Percentiles rank a stretch among this genome's conserved stretches.
These are phyloP conservation scores for Acipenser oxyrinchus DNA, from an alignment of 2,797 vertebrate genomes.

Conservation along the genomic window DNA sequence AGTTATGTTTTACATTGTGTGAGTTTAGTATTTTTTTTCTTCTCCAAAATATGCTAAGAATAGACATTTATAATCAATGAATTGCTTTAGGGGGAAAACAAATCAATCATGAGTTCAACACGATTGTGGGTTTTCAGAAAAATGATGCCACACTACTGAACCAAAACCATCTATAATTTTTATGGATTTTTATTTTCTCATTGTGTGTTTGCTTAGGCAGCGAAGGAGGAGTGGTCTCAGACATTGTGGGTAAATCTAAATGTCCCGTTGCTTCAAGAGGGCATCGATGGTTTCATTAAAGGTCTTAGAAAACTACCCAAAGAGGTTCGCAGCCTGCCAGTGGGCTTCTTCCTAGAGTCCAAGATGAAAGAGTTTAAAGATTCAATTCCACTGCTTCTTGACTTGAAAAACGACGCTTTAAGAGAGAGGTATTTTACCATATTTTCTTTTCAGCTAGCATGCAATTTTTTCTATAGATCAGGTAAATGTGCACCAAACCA, in stretches of 20 bases:
- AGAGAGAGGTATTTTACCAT: constrained; percentile 70
- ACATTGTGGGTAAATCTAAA: constrained; percentile 85
- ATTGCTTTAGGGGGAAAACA: too few relatives aligned
- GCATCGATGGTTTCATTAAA: constrained; percentile 73
- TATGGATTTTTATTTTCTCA: not conserved
- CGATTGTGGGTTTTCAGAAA: too few relatives aligned
- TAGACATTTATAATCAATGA: too few relatives aligned
- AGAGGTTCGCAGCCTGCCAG: constrained; percentile 59
- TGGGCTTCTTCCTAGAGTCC: constrained; percentile 68
- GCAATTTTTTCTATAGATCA: too few relatives aligned
- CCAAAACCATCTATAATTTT: too few relatives aligned
- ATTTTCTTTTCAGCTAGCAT: constrained; percentile 16
- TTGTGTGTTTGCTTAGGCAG: constrained; percentile 50
- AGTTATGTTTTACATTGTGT: constrained; percentile 13
- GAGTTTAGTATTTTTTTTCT: not conserved
- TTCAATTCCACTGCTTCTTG: constrained; percentile 80
- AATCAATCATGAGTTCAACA: too few relatives aligned
- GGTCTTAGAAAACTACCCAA: constrained; percentile 68
- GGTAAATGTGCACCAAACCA: too few relatives aligned
- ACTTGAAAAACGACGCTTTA: constrained; percentile 86
- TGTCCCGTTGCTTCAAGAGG: constrained; percentile 80
- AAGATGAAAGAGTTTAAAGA: constrained; percentile 88
- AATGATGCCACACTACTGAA: too few relatives aligned
- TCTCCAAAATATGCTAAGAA: too few relatives aligned
- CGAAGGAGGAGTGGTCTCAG: constrained; percentile 86